Evolutionary conservation across 2,797 vertebrate species (phyloP), one percentile per base, ranked within the genome.

Genomic region (Anguilla obscura): DNA sequence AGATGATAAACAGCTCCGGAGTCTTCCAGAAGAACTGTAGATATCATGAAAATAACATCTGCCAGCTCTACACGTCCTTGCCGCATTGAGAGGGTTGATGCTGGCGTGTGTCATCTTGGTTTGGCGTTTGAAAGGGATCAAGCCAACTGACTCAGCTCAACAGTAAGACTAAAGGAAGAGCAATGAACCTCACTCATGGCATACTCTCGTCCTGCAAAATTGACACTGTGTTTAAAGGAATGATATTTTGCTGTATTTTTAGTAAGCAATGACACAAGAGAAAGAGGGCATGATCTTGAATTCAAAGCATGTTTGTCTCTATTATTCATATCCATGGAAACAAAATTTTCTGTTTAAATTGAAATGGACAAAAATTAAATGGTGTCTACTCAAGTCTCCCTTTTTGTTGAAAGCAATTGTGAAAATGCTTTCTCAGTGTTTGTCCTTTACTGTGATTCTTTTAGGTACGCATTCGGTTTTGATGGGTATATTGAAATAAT

Each of bases 1-100:
- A 21, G 48, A 86, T n/a, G 48, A 71, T 85, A 85, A 76, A 80
- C 86, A 87, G 84, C 86, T 87, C 86, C 58, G 69, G 50, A 87
- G 50, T 40, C 86, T 87, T 86, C 74, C 82, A 80, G 80, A 85
- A 87, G 82, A 85, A 66, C 86, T 85, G 85, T 48, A 85, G 66
- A 63, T 60, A 80, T 85, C 84, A 82, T 69, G 56, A 56, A 79
- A 89, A 56, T 84, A 87, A 85, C 89, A 87, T 89, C 83, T 89
- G 89, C 84, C 86, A 69, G 56, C 33, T 40, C 58, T 74, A 21
- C 24, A 56, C 12, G 74, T 66, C 30, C 76, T 89, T 86, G 87
- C 82, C 66, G 50, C 50, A 63, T 56, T 85, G 40, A 40, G 86
- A 40, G n/a, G 33, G 82, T 82, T 87, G 54, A 74, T 63, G 80